A percentile compares a stretch with the other conserved stretches of the same genome.
Evolutionary conservation across 2,113 vertebrate genomes (phyloP).

Genomic region (Echinops telfairi): DNA sequence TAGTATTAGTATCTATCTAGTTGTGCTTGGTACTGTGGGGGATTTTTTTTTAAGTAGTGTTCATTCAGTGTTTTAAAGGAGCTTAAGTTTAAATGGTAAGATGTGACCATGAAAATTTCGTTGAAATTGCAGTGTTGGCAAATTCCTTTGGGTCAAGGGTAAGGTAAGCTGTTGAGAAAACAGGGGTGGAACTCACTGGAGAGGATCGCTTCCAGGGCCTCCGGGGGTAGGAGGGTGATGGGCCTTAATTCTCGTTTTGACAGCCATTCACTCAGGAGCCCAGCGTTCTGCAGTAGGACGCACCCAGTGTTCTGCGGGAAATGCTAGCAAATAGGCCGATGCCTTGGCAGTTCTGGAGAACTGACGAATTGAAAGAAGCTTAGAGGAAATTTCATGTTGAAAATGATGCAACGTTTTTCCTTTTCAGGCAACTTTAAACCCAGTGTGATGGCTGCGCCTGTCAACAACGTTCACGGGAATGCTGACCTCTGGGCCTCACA

Average conservation of each 20-base stretch:
- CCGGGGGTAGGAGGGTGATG: background rate
- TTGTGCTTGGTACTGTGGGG: background rate
- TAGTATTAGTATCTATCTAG: background rate
- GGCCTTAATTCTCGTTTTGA: background rate
- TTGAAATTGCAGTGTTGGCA: background rate
- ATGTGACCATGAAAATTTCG: background rate
- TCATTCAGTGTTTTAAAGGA: background rate
- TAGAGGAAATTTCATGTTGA: background rate
- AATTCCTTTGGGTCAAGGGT: background rate
- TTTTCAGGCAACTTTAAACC: slow-evolving; percentile 59
- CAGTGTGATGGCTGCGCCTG: slow-evolving; percentile 38
- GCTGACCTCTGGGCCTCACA: slow-evolving; percentile 91
- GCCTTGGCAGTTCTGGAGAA: background rate
- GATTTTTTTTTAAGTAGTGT: background rate
- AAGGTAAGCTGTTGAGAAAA: background rate
- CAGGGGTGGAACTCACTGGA: background rate
- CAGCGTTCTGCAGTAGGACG: background rate
- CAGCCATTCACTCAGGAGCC: background rate
- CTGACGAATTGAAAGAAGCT: background rate
- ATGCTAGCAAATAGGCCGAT: background rate
- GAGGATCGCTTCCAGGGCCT: background rate
- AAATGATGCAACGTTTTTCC: background rate
- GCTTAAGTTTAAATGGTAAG: background rate
- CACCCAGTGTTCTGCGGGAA: background rate
- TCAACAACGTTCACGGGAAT: slow-evolving; percentile 69